Conservation (phyloP, 2,113 vertebrate species). For the Mormyrus iriodes region DNA sequence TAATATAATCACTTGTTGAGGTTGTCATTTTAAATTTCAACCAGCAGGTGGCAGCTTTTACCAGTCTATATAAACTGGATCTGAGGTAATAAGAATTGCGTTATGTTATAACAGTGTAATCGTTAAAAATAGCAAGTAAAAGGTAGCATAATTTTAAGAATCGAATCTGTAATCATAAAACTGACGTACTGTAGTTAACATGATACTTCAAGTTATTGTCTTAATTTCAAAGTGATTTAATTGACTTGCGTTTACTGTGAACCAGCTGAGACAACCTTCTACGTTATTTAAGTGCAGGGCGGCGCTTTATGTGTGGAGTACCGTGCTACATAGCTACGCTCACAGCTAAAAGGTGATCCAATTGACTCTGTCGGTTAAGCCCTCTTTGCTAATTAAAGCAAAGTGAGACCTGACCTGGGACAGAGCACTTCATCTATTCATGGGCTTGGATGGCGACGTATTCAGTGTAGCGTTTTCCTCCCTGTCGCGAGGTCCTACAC, state of each 20-base stretch:
- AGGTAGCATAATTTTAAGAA: not conserved
- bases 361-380: constrained; percentile 1
- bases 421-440: not conserved
- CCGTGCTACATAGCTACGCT: not conserved
- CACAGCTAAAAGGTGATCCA: not conserved
- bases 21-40: not conserved
- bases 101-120: not conserved
- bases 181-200: not conserved
- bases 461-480: constrained; percentile 14
- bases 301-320: not conserved
- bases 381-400: constrained; percentile 10
- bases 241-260: not conserved
- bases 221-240: not conserved
- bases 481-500: constrained; percentile 66
- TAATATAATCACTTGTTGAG: not conserved
- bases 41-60: constrained; percentile 10
- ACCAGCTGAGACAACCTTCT: not conserved
- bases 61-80: not conserved
- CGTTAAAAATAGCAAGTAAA: not conserved
- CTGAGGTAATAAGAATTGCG: not conserved
- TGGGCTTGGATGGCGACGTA: not conserved
- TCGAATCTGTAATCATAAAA: not conserved
- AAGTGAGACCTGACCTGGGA: not conserved
- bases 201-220: not conserved
- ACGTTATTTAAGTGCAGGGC: not conserved